Evolutionary conservation across 2,888 invertebrate genomes (phyloP), one percentile per base, ranked within the genome.

Genomic region (Drosophila subsilvestris): DNA sequence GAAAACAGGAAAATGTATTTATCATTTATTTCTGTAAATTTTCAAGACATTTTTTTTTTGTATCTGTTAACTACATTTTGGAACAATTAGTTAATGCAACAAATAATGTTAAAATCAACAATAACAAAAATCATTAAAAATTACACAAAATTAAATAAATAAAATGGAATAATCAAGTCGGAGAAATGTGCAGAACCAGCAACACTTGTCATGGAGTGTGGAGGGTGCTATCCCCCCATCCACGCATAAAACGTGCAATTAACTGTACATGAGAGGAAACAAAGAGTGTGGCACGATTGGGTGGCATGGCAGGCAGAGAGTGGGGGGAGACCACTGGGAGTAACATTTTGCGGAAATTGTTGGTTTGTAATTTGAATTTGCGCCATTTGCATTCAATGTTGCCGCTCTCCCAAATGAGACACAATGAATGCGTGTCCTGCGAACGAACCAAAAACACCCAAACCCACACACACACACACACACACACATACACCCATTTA

Each of bases 311-410:
- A 43, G 14, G 29, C 22, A 73, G 65, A 65, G 67, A 61, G 65
- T 60, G 57, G 63, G 74, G 48, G 5, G 32, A 5, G 25, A 5
- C 55, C 66, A 45, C 17, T 42, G 70, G 65, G n/a, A 43, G 25
- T 27, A 2, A 71, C 63, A 78, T 80, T 82, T 79, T 65, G 72
- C 72, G 78, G 80, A 81, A 80, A 76, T 78, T 76, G 80, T 82
- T 80, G 78, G 78, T 76, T 81, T 84, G 68, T 79, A 84, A 74
- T 81, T 81, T 78, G 65, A 75, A 79, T 84, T 84, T 75, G 72
- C 70, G 70, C 72, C 75, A 77, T 84, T 82, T 84, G 77, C 77
- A 77, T 79, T 80, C 74, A 75, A 75, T 77, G 75, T 14, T 54
- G 63, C 42, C 47, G 58, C 37, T n/a, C 54, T 32, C 68, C 49